Evolutionary conservation across 2,888 invertebrate species (phyloP).

Genomic region (Pachymerium ferrugineum): DNA sequence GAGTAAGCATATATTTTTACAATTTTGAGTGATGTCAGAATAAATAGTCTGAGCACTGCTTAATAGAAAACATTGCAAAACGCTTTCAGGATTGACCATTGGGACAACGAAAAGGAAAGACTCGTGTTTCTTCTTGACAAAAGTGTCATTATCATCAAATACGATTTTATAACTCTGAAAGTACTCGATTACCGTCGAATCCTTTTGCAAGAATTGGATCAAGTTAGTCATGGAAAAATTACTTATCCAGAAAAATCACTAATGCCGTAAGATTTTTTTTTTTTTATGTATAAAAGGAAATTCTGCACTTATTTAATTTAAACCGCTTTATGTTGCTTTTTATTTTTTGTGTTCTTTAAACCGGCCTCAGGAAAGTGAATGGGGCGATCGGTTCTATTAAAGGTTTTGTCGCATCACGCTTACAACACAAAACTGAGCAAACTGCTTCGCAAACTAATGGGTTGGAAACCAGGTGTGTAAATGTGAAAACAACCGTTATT

Average conservation of each 20-base stretch:
- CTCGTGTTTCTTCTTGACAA: slow-evolving; percentile 68
- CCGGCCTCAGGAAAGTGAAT: slow-evolving; percentile 42
- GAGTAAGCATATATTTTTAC: slow-evolving; percentile 58
- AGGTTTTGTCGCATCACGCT: slow-evolving; percentile 27
- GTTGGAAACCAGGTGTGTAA: background rate
- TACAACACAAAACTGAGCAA: background rate
- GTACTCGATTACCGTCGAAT: slow-evolving; percentile 66
- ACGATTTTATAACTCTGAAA: slow-evolving; percentile 76
- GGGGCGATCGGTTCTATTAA: slow-evolving; percentile 5
- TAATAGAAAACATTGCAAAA: background rate
- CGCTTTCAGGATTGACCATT: slow-evolving; percentile 66
- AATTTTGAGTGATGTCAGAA: background rate
- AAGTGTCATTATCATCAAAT: slow-evolving; percentile 67
- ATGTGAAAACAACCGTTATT: too few relatives aligned
- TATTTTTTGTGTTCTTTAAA: slow-evolving; percentile 57
- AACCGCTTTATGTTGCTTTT: background rate
- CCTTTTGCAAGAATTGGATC: slow-evolving; percentile 62
- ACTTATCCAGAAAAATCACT: slow-evolving; percentile 74
- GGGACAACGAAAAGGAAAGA: slow-evolving; percentile 80
- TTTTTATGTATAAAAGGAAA: background rate
- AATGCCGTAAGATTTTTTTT: slow-evolving; percentile 66
- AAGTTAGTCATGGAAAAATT: slow-evolving; percentile 67
- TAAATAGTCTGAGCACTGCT: background rate
- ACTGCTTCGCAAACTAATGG: background rate
- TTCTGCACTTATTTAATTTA: background rate